Conservation (phyloP, 2,888 invertebrate species). For the Xanthorhoe spadicearia region DNA sequence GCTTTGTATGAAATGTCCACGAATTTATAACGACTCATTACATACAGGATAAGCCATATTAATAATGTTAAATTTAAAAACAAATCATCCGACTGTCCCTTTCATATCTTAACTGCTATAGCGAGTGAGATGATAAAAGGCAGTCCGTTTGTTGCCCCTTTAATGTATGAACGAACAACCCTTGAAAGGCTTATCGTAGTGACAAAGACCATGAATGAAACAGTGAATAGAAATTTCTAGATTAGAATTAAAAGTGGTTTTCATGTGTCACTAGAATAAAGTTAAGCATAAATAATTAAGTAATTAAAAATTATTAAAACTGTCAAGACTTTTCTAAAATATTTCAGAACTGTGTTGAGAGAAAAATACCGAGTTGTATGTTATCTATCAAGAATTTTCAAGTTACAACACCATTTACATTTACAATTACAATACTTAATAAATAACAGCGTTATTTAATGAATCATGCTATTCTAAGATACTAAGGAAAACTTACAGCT, state of each 20-base stretch:
- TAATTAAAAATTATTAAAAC: background rate
- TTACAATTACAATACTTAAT: no score
- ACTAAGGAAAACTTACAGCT: no score
- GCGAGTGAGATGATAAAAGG: constrained; percentile 10
- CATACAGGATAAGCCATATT: no score
- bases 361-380: no score
- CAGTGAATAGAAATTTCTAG: constrained; percentile 11
- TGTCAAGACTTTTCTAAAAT: background rate
- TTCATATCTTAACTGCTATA: constrained; percentile 4
- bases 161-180: constrained; percentile 32
- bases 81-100: constrained; percentile 3
- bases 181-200: constrained; percentile 23
- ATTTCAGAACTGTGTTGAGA: no score
- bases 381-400: no score
- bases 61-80: background rate
- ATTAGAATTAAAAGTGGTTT: background rate
- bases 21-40: no score
- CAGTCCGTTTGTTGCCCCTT: constrained; percentile 9
- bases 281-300: no score
- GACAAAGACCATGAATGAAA: constrained; percentile 17
- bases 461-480: no score
- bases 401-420: no score
- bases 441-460: no score
- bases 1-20: no score
- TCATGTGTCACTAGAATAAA: background rate